phyloP scores from a whole-genome alignment of 1,140 invertebrate genomes.

The Whitmania pigra region DNA sequence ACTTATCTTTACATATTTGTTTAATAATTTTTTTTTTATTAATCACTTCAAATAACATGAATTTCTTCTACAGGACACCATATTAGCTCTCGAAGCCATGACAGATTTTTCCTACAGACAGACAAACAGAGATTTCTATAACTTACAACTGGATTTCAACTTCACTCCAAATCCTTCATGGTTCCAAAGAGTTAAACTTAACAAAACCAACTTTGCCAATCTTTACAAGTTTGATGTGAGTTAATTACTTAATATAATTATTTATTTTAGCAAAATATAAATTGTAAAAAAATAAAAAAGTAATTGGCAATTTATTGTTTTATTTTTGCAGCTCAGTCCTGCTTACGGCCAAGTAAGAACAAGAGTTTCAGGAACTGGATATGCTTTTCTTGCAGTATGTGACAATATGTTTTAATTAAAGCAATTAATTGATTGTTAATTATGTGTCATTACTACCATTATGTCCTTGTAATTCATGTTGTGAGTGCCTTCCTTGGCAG shows the following conservation, averaged over 20 bases:
- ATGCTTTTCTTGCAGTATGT: conserved; percentile 18
- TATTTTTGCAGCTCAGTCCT: not conserved
- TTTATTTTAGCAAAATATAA: not conserved
- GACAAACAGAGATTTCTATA: conserved; percentile 71
- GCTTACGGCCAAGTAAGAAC: conserved; percentile 19
- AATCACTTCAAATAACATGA: not conserved
- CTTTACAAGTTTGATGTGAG: not conserved
- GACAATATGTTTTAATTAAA: not conserved
- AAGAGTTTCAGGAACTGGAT: conserved; percentile 18
- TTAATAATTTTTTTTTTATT: not conserved
- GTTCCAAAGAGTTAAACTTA: conserved; percentile 3
- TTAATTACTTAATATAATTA: not conserved
- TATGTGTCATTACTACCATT: not conserved
- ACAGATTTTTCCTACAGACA: conserved; percentile 76
- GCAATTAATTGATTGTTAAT: not conserved
- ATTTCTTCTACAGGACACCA: conserved; percentile 52
- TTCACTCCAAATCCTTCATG: conserved; percentile 6
- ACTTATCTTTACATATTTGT: too few relatives aligned
- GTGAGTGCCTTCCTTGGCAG: not conserved
- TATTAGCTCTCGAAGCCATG: conserved; percentile 72
- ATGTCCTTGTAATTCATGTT: too few relatives aligned
- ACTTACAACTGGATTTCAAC: conserved; percentile 44
- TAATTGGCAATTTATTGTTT: not conserved
- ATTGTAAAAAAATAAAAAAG: not conserved
- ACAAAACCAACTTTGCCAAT: conserved; percentile 17